Base-by-base conservation (phyloP, 2,113 vertebrate genomes). In the Mellivora capensis region DNA sequence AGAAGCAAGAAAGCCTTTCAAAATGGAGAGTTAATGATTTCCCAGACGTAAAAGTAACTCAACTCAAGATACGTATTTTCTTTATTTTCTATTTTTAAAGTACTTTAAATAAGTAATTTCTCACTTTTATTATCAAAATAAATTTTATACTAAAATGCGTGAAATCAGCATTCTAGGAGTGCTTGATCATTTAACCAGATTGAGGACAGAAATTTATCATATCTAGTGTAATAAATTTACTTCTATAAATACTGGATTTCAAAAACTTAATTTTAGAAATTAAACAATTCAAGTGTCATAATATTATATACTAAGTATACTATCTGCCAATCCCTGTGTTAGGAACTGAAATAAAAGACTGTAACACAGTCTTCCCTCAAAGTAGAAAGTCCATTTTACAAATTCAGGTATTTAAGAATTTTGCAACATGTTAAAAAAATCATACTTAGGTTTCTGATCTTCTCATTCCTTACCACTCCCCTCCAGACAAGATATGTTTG, bases 321-420 rank as follows among this genome's bases (percentile, higher is more conserved):
- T 69, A 29, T 3, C 49, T 47, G 23, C 39, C 80, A 87, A 76
- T 72, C 31, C 2, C 18, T 25, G 15, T 74, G 29, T 37, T 64
- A 72, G 37, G 42, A 86, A 91, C 0, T 85, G 39, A 90, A 86
- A 81, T 72, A 87, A 87, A 39, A 13, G 31, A 76, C 34, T n/a
- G 6, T 93, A 44, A 88, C 1, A 17, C 27, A 64, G 44, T 77
- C 37, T 61, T 37, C 44, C 23, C 67, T 82, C 44, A 54, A n/a
- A 96, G 47, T 8, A 80, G 64, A 76, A 76, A 80, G 25, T 31
- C 20, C 93, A 87, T 29, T 95, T 52, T 95, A 14, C 44, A 72
- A 94, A 86, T 29, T 71, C 25, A 91, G 94, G 44, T 88, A 57
- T 20, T 92, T 83, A 94, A 76, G 20, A 96, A 82, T 83, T 79